Evolutionary conservation across 2,888 invertebrate species (phyloP).

Genomic region (Eupelmus urozonus): DNA sequence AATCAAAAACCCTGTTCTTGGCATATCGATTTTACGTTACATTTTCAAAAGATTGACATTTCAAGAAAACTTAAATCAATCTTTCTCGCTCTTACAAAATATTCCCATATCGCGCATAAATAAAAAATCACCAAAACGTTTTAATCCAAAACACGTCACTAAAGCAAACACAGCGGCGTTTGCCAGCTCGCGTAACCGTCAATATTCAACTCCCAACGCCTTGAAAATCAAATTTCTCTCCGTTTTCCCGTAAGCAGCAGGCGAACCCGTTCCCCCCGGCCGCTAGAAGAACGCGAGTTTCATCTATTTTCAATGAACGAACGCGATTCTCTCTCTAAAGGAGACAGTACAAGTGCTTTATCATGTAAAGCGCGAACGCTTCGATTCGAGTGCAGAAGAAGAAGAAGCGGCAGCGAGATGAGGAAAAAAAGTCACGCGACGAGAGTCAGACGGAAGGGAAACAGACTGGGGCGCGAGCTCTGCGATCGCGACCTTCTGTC

Average conservation of each 20-base stretch:
- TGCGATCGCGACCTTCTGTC: constrained; percentile 43
- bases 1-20: too few relatives aligned
- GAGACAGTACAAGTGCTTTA: constrained; percentile 59
- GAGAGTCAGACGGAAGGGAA: constrained; percentile 1
- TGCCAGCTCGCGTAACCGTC: not conserved
- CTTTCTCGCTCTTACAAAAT: too few relatives aligned
- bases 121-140: not conserved
- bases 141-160: not conserved
- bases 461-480: not conserved
- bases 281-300: constrained; percentile 30
- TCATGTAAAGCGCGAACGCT: constrained; percentile 47
- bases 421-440: constrained; percentile 1
- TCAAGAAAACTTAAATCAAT: too few relatives aligned
- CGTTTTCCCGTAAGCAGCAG: not conserved
- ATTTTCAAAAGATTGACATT: too few relatives aligned
- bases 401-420: not conserved
- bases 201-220: not conserved
- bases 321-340: constrained; percentile 46
- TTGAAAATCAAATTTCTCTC: constrained; percentile 25
- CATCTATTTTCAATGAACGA: constrained; percentile 58
- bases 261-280: not conserved
- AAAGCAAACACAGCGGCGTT: not conserved
- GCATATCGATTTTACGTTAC: too few relatives aligned
- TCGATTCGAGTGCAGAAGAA: constrained; percentile 34
- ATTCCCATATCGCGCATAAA: too few relatives aligned